phyloP scores from a whole-genome alignment of 2,888 invertebrate genomes.

The Tiliacea aurago region DNA sequence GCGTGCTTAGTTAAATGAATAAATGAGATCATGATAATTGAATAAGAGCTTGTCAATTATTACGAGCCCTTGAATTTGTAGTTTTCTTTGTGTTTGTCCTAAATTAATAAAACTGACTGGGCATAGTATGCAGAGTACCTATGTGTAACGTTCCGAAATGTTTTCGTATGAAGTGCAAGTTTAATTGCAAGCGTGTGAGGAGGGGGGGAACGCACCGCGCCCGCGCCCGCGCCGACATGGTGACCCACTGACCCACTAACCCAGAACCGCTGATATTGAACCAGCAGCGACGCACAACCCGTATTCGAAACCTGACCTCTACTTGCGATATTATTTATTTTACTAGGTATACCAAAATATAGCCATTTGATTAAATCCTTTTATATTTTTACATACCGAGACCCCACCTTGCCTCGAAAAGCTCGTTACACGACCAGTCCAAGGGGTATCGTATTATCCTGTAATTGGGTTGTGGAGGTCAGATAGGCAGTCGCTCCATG shows the following conservation, averaged over 20 bases:
- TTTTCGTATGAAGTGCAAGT: constrained; percentile 80
- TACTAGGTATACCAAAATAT: constrained; percentile 50
- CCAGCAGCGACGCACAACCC: constrained; percentile 84
- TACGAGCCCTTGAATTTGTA: constrained; percentile 49
- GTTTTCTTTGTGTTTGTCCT: constrained; percentile 45
- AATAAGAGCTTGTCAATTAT: constrained; percentile 37
- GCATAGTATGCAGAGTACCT: constrained; percentile 34
- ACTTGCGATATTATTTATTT: constrained; percentile 79
- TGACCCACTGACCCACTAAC: constrained; percentile 90
- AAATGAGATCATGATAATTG: constrained; percentile 45
- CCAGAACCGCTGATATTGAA: constrained; percentile 90
- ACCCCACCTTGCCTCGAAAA: no score
- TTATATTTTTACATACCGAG: not conserved
- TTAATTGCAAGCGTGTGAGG: constrained; percentile 79
- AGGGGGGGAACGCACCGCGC: constrained; percentile 74
- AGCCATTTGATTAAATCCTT: constrained; percentile 33
- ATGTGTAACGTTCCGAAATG: constrained; percentile 71
- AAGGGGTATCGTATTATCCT: no score
- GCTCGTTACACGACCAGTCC: no score
- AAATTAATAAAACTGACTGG: constrained; percentile 59
- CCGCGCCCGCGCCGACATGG: constrained; percentile 76
- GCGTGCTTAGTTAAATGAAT: constrained; percentile 49
- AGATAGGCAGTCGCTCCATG: no score
- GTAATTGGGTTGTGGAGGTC: no score
- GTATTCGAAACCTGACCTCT: constrained; percentile 87